These are phyloP conservation scores for Epistrophe grossulariae DNA, from an alignment of 2,888 invertebrate genomes.

Conservation along the genomic window DNA sequence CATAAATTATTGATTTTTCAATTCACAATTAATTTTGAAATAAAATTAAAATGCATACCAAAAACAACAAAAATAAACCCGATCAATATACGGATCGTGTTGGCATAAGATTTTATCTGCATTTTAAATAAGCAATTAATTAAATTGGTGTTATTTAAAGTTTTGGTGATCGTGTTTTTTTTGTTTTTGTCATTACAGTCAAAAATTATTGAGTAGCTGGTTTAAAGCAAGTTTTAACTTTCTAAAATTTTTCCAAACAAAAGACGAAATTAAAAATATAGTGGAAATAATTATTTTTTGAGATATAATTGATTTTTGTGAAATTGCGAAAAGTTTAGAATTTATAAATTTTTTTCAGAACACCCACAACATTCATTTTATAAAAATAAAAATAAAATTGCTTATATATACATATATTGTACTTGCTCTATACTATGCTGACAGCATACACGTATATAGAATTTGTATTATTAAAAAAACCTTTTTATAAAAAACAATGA, in stretches of 20 bases:
- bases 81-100: neutral
- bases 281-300: neutral
- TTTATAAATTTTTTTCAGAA: no score
- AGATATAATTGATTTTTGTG: neutral
- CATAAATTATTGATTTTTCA: neutral
- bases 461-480: no score
- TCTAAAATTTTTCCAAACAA: slow-evolving; percentile 11
- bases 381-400: no score
- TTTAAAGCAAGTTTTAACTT: slow-evolving; percentile 21
- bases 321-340: neutral
- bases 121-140: neutral
- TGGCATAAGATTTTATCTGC: neutral
- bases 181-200: neutral
- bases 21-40: neutral
- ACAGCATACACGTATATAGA: no score
- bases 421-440: no score
- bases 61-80: neutral
- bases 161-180: neutral
- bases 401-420: no score
- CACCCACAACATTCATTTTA: no score
- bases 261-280: neutral
- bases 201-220: neutral
- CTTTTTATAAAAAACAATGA: no score
- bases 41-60: neutral
- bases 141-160: neutral